Conservation (phyloP, 2,797 vertebrate genomes). For the Eleutherodactylus coqui region DNA sequence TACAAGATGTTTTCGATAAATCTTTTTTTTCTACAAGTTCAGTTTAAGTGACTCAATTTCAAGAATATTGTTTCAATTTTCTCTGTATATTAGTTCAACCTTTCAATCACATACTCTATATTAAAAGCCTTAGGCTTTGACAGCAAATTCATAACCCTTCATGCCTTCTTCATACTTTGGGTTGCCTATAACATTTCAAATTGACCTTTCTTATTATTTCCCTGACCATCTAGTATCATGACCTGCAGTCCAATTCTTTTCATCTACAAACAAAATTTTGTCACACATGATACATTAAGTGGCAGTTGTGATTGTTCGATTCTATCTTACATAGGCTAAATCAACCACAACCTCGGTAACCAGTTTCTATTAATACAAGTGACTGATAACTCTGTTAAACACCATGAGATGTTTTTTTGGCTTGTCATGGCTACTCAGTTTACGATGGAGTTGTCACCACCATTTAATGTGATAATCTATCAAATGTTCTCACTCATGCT, state of each 20-base stretch:
- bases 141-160: background rate
- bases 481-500: too few relatives aligned
- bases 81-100: background rate
- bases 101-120: background rate
- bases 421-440: too few relatives aligned
- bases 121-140: background rate
- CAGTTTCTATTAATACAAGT: background rate
- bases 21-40: background rate
- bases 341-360: background rate
- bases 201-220: background rate
- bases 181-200: background rate
- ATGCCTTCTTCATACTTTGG: background rate
- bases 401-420: too few relatives aligned
- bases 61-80: background rate
- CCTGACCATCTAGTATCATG: background rate
- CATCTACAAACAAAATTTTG: background rate
- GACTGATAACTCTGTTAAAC: too few relatives aligned
- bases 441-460: too few relatives aligned
- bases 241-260: background rate
- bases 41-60: conserved; percentile 17
- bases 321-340: background rate
- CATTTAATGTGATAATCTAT: too few relatives aligned
- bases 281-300: background rate
- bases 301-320: background rate
- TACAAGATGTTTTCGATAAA: background rate